Evolutionary conservation across 2,797 vertebrate species (phyloP), one percentile per base, ranked within the genome.

Genomic region (Fistularia tabacaria): DNA sequence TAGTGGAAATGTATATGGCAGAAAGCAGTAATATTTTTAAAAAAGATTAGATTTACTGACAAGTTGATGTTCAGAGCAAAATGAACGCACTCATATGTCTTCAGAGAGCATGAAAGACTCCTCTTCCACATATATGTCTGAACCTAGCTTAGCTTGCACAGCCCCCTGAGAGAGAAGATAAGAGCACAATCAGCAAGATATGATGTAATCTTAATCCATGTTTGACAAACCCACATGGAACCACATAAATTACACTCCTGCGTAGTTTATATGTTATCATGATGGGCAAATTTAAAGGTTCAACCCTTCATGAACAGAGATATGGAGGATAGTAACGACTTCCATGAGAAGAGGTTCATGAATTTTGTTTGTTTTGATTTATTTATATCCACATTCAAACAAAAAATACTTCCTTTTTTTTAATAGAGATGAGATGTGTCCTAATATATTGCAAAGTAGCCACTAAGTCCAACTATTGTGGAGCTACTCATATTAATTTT

Each of bases 21-120:
- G 39, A 84, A 60, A 77, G 63, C 57, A 62, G 70, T 49, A 49
- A 66, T 66, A 56, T 71, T 79, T 76, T 84, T 70, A 71, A 76
- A 75, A 61, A 73, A 78, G 66, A 72, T 69, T 43, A 66, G 76
- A 73, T 10, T 36, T 62, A 77, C 64, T 86, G 82, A 86, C 77
- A 69, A 73, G 69, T 71, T 69, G 80, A 74, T 59, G 58, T 47
- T 36, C 3, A 13, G 51, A 55, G n/a, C 11, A 47, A 59, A 69
- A 53, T 14, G 54, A 45, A 64, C 59, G 11, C 56, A n/a, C 59
- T 51, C 49, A 10, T 40, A 48, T 25, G n/a, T 37, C 50, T 67
- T 51, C 51, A 49, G 12, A 6, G 3, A 1, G 36, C 51, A 49
- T 46, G 48, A 57, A 54, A 58, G 51, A 48, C 38, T 10, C 1